phyloP scores from a whole-genome alignment of 2,113 vertebrate genomes.

The Podarcis muralis region DNA sequence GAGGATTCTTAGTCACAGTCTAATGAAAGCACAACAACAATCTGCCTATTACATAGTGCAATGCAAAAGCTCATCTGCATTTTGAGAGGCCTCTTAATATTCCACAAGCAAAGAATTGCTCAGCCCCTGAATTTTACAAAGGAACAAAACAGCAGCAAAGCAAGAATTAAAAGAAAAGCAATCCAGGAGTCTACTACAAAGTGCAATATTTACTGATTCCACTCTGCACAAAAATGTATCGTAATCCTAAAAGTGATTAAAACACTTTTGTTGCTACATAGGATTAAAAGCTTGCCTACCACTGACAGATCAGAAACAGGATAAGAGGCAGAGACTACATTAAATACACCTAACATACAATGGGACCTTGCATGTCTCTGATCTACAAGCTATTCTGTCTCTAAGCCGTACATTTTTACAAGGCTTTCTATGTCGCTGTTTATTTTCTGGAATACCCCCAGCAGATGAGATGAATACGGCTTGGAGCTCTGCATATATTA shows the following conservation, averaged over 20 bases:
- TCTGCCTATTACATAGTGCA: slow-evolving; percentile 4
- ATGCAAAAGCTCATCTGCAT: slow-evolving; percentile 3
- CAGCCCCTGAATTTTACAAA: not conserved
- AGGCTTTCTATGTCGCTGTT: not conserved
- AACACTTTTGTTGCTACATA: not conserved
- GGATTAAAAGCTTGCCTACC: not conserved
- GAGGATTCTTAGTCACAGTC: not conserved
- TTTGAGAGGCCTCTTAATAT: not conserved
- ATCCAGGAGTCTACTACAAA: not conserved
- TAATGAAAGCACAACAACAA: not conserved
- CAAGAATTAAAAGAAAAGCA: not conserved
- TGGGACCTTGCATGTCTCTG: not conserved
- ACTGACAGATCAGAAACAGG: not conserved
- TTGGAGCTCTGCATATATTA: too few species aligned
- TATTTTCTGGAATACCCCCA: not conserved
- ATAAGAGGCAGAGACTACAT: not conserved
- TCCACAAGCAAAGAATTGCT: not conserved
- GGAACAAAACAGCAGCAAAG: not conserved
- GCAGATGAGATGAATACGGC: not conserved
- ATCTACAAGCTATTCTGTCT: not conserved
- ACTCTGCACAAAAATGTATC: not conserved
- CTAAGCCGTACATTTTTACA: not conserved
- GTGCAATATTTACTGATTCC: slow-evolving; percentile 1
- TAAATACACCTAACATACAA: not conserved
- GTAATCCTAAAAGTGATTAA: not conserved